Conservation (phyloP, 1,140 invertebrate genomes). For the Drosophila saltans region DNA sequence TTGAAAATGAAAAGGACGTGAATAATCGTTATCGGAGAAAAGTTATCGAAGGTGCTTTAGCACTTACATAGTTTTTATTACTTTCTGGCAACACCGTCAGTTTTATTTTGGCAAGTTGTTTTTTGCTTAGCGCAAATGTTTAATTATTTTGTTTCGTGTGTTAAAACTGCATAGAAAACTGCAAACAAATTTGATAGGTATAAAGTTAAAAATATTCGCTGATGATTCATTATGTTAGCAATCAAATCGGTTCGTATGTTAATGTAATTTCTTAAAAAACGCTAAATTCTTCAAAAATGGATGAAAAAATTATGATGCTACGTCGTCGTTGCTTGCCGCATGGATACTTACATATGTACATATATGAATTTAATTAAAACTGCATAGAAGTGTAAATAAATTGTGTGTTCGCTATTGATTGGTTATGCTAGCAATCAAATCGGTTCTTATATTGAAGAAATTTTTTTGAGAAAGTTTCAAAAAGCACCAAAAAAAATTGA, state of each 20-base stretch:
- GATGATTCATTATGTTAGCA: neutral
- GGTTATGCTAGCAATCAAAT: neutral
- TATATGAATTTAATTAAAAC: neutral
- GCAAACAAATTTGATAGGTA: neutral
- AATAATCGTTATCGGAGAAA: no score
- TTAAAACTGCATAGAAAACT: neutral
- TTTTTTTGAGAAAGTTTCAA: neutral
- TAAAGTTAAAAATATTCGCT: neutral
- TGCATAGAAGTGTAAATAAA: neutral
- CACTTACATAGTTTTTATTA: neutral
- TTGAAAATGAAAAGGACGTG: no score
- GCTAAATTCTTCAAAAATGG: no score
- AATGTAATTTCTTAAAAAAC: neutral
- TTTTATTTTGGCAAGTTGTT: neutral
- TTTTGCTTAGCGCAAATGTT: neutral
- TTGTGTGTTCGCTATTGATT: neutral
- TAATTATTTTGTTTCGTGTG: neutral
- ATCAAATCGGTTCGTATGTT: neutral
- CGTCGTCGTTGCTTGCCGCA: no score
- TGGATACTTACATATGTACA: no score
- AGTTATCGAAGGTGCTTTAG: neutral
- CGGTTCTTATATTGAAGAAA: neutral
- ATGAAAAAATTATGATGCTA: no score
- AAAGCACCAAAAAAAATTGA: neutral
- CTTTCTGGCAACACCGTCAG: neutral